Evolutionary conservation across 2,113 vertebrate species (phyloP).

Genomic region (Grallaria varia): DNA sequence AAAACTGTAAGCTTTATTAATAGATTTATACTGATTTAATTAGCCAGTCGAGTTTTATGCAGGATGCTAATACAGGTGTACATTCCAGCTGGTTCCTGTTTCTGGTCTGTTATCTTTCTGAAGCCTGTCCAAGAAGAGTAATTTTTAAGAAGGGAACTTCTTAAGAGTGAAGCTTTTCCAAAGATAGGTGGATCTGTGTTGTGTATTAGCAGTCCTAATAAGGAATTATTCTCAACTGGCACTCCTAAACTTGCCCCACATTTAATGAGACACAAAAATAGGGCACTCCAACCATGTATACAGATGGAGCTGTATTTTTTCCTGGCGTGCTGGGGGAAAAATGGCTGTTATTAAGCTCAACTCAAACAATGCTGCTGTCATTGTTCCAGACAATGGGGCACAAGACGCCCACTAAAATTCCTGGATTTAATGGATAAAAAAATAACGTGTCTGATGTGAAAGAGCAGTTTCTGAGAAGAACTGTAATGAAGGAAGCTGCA

Average conservation of each 20-base stretch:
- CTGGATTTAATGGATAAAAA: neutral
- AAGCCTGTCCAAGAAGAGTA: neutral
- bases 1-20: neutral
- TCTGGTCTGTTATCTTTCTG: neutral
- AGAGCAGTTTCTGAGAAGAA: neutral
- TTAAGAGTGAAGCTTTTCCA: neutral
- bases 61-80: neutral
- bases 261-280: neutral
- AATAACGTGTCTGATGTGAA: neutral
- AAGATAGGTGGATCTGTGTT: neutral
- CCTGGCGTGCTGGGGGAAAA: neutral
- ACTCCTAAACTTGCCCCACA: slow-evolving; percentile 20
- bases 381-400: neutral
- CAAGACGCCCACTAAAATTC: neutral
- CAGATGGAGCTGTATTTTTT: neutral
- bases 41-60: neutral
- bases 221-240: neutral
- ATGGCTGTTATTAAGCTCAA: neutral
- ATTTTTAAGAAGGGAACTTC: neutral
- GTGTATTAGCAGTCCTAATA: neutral
- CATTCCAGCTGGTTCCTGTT: neutral
- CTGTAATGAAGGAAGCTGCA: neutral
- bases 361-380: neutral
- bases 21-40: neutral
- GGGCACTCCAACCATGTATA: neutral